Conservation (phyloP, 2,113 vertebrate species). For the Dendropsophus ebraccatus region DNA sequence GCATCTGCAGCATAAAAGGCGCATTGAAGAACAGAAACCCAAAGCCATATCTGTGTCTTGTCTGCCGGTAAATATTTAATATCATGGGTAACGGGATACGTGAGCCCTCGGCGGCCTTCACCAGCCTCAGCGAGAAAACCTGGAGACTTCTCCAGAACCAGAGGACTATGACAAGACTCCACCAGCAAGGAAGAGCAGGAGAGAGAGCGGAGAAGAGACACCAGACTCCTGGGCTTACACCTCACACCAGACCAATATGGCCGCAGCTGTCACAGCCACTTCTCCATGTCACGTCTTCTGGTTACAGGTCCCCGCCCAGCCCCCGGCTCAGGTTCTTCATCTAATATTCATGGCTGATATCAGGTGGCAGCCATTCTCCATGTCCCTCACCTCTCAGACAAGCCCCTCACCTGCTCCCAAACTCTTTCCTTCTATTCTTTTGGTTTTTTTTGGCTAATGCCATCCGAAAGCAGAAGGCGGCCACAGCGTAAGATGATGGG, state of each 20-base stretch:
- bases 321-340: slow-evolving; percentile 82
- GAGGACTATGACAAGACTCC: neutral
- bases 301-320: slow-evolving; percentile 52
- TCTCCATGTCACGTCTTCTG: neutral
- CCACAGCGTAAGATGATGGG: neutral
- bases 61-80: slow-evolving; percentile 63
- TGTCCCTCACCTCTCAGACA: slow-evolving; percentile 62
- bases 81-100: neutral
- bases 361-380: slow-evolving; percentile 65
- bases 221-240: neutral
- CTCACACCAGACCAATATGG: neutral
- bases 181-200: neutral
- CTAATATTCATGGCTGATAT: slow-evolving; percentile 82
- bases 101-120: neutral
- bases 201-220: neutral
- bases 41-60: slow-evolving; percentile 31
- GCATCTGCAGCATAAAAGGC: slow-evolving; percentile 46
- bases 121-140: neutral
- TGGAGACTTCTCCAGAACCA: neutral
- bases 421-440: neutral
- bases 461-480: neutral
- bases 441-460: neutral
- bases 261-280: neutral
- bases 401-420: slow-evolving; percentile 63
- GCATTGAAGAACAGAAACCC: slow-evolving; percentile 46